These are phyloP conservation scores for Anneissia japonica DNA, from an alignment of 35 echinoderm and acorn worm species.

Conservation along the genomic window DNA sequence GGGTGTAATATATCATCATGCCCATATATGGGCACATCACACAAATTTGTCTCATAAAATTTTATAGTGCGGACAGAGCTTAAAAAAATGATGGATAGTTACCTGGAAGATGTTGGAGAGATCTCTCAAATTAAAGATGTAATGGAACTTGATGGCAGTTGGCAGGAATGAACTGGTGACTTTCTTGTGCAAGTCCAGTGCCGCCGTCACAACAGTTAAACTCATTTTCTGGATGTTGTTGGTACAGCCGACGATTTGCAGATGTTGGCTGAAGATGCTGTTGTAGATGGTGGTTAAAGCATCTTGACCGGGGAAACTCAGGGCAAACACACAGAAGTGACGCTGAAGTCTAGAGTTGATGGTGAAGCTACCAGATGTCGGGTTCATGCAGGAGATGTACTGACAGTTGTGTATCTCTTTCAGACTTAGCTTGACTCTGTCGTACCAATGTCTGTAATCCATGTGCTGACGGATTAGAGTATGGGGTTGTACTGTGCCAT, in stretches of 20 bases:
- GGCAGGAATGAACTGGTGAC: constrained; percentile 87
- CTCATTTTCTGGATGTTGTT: constrained; percentile 70
- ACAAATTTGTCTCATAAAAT: not conserved
- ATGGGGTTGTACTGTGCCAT: constrained; percentile 91
- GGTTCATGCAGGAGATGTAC: constrained; percentile 99
- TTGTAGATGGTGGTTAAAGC: constrained; percentile 86
- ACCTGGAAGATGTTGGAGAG: constrained; percentile 97
- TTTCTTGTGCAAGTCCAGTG: constrained; percentile 94
- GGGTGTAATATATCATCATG: no score
- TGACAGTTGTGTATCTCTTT: constrained; percentile 97
- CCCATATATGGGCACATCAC: not conserved
- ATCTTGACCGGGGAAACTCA: constrained; percentile 93
- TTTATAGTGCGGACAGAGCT: not conserved
- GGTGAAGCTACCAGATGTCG: constrained; percentile 95
- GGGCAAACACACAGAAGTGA: constrained; percentile 92
- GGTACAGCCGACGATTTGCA: constrained; percentile 27
- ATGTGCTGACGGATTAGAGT: constrained; percentile 96
- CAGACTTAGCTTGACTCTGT: constrained; percentile 73
- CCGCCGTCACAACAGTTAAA: constrained; percentile 47
- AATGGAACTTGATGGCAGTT: constrained; percentile 97
- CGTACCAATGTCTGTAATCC: constrained; percentile 98
- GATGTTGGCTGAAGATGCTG: constrained; percentile 85
- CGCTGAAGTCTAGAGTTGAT: constrained; percentile 90
- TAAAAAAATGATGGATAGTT: not conserved
- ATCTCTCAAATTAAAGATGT: constrained; percentile 95